Evolutionary conservation across 2,888 invertebrate species (phyloP).

Genomic region (Pharmacophagus antenor): DNA sequence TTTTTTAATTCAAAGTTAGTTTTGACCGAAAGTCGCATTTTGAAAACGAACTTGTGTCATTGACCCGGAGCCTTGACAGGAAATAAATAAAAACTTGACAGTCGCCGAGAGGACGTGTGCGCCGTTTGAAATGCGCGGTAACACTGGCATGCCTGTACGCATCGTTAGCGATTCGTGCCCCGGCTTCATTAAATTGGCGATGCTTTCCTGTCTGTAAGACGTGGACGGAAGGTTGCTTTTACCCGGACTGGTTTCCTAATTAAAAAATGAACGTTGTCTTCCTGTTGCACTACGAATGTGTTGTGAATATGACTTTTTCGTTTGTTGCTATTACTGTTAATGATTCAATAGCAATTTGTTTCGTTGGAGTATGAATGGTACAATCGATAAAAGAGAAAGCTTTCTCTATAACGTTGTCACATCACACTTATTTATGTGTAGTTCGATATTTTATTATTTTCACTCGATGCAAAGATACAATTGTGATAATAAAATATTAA

Average conservation of each 20-base stretch:
- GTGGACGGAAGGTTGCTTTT: conserved; percentile 77
- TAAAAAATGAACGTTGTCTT: conserved; percentile 61
- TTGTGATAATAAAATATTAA: too few relatives aligned
- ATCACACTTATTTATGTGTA: neutral
- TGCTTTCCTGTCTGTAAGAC: conserved; percentile 67
- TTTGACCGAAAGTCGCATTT: conserved; percentile 34
- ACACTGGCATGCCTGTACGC: conserved; percentile 63
- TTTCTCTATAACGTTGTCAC: conserved; percentile 11
- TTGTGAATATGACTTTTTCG: conserved; percentile 32
- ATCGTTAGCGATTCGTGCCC: conserved; percentile 57
- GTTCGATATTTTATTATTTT: neutral
- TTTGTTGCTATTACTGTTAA: conserved; percentile 30
- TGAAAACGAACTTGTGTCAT: conserved; percentile 34
- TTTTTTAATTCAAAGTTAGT: neutral
- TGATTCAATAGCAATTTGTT: neutral
- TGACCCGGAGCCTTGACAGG: conserved; percentile 43
- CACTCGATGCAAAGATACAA: too few relatives aligned
- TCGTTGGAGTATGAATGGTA: conserved; percentile 14
- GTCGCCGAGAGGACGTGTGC: conserved; percentile 49
- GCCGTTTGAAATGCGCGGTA: conserved; percentile 64
- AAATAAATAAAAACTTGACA: conserved; percentile 42
- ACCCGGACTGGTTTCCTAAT: conserved; percentile 75
- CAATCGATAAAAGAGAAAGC: conserved; percentile 17
- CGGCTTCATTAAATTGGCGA: conserved; percentile 71
- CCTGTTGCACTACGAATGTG: conserved; percentile 38